These are phyloP conservation scores for Aphidoletes aphidimyza DNA, from an alignment of 2,888 invertebrate genomes.

Conservation along the genomic window DNA sequence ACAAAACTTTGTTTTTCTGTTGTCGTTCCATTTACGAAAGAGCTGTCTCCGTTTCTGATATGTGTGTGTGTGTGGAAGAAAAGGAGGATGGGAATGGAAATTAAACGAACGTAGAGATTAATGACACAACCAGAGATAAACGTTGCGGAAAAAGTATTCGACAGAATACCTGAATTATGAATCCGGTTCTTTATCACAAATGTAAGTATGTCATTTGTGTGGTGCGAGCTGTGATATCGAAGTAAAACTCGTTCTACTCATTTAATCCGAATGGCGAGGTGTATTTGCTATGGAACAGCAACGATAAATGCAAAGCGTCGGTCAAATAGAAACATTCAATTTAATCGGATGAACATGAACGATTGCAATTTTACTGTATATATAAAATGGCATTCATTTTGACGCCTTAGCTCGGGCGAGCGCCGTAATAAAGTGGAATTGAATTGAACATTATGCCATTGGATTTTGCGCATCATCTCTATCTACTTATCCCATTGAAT, in stretches of 20 bases:
- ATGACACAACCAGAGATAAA: neutral
- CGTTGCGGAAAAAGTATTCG: neutral
- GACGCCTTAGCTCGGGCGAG: neutral
- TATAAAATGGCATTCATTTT: conserved; percentile 17
- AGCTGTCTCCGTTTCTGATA: neutral
- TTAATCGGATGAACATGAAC: conserved; percentile 16
- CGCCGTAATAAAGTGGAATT: neutral
- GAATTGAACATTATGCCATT: conserved; percentile 7
- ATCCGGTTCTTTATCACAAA: neutral
- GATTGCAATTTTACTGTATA: too few species aligned
- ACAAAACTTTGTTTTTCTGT: neutral
- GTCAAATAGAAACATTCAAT: neutral
- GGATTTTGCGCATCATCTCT: neutral
- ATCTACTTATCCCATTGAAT: neutral
- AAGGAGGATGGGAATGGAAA: too few species aligned
- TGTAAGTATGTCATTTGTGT: conserved; percentile 18
- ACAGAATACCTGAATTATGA: conserved; percentile 24
- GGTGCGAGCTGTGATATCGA: neutral
- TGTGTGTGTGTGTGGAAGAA: too few species aligned
- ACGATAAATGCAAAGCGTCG: neutral
- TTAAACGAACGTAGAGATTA: too few species aligned
- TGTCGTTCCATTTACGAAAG: too few species aligned
- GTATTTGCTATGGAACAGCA: neutral
- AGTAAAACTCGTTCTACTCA: neutral
- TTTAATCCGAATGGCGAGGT: neutral